Evolutionary conservation across 2,888 invertebrate species (phyloP).

Genomic region (Hirtodrosophila confusa): DNA sequence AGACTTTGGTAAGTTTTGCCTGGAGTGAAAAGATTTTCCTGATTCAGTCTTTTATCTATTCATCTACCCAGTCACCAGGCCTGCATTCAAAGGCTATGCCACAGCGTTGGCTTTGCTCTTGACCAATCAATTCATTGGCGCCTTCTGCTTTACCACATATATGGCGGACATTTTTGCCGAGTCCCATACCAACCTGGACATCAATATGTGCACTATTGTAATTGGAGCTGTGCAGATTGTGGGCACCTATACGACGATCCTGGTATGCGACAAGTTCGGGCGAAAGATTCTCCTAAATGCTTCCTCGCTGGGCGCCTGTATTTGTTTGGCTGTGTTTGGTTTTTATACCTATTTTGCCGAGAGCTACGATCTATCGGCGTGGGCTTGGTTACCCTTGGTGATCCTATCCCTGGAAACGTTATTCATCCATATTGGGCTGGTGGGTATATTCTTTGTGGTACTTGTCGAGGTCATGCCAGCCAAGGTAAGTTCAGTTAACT

Average conservation of each 20-base stretch:
- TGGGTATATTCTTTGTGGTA: slow-evolving; percentile 72
- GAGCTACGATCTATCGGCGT: slow-evolving; percentile 19
- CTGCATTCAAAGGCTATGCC: slow-evolving; percentile 61
- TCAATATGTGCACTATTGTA: slow-evolving; percentile 75
- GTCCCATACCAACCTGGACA: slow-evolving; percentile 64
- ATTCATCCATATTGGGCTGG: slow-evolving; percentile 71
- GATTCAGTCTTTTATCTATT: not conserved
- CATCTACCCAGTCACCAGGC: slow-evolving; percentile 49
- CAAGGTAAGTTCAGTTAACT: slow-evolving; percentile 58
- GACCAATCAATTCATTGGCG: slow-evolving; percentile 66
- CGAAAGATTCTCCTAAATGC: slow-evolving; percentile 71
- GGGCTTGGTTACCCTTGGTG: slow-evolving; percentile 69
- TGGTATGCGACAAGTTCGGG: slow-evolving; percentile 73
- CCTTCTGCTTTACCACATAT: slow-evolving; percentile 74
- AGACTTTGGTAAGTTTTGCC: slow-evolving; percentile 76
- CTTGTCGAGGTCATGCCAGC: slow-evolving; percentile 76
- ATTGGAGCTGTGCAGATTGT: slow-evolving; percentile 75
- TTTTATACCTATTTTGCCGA: slow-evolving; percentile 54
- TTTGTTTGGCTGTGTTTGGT: slow-evolving; percentile 67
- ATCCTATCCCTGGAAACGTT: slow-evolving; percentile 71
- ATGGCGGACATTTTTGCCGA: slow-evolving; percentile 71
- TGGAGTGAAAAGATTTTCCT: too few species aligned
- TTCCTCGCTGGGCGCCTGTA: slow-evolving; percentile 62
- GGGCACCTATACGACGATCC: slow-evolving; percentile 64
- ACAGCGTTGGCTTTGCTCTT: slow-evolving; percentile 56